Evolutionary conservation across 2,888 invertebrate genomes (phyloP), one percentile per base, ranked within the genome.

Genomic region (Brenthis daphne): DNA sequence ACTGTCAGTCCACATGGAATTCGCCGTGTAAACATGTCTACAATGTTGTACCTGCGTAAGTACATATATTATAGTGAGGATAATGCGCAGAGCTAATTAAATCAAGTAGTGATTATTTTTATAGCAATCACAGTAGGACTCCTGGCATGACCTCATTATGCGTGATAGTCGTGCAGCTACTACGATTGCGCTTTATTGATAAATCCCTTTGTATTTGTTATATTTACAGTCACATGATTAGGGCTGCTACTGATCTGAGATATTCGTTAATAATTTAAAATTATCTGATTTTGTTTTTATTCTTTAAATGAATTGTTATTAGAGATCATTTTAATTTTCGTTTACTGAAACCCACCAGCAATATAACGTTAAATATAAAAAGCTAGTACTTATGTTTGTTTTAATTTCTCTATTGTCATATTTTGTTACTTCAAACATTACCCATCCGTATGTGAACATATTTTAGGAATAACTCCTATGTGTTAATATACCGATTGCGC

Each of bases 81-180:
- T 69, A 56, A 65, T 61, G 65, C 64, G 54, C 67, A 68, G 53
- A 67, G 54, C 57, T 70, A 67, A 70, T 70, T 70, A 70, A 70
- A 67, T 70, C 67, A 60, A 69, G 65, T 20, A 47, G 64, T 29
- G 60, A 70, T 67, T 67, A 70, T 64, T 64, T 70, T 67, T 70
- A 70, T 64, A 66, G 48, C 24, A 51, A 63, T 24, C 50, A 56
- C 63, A 55, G 37, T 57, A 51, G 50, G 43, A 64, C 70, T 70
- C 67, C 67, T 70, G 70, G 50, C 70, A n/a, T 64, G 68, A 64
- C 68, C 70, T 71, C 70, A 68, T 71, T 71, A 65, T 68, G 67
- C 65, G 64, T 65, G 70, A 68, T 58, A 58, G 67, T 67, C 67
- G 67, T 58, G 70, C 63, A 51, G 58, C 58, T 16, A 47, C 47